phyloP scores from a whole-genome alignment of 2,797 vertebrate genomes.

The Falco berigora region DNA sequence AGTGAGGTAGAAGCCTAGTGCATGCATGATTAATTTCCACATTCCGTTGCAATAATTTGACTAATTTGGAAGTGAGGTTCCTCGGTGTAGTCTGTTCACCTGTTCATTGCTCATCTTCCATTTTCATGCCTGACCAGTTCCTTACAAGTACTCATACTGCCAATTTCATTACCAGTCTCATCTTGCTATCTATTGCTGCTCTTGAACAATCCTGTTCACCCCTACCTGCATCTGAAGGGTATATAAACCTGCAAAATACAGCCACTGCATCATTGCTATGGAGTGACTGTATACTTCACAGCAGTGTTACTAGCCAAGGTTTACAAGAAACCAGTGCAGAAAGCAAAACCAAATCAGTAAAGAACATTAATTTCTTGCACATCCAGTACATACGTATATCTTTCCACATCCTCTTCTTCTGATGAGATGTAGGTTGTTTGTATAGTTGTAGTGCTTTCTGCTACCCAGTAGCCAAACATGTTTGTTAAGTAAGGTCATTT shows the following conservation, averaged over 20 bases:
- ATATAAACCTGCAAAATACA: not conserved
- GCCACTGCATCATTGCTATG: not conserved
- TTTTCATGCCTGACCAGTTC: not conserved
- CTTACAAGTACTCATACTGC: not conserved
- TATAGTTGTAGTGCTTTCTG: not conserved
- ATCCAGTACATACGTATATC: not conserved
- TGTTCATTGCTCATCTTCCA: not conserved
- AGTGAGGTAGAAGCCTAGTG: not conserved
- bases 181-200: not conserved
- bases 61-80: not conserved
- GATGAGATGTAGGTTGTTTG: not conserved
- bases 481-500: not conserved
- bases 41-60: not conserved
- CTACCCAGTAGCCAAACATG: not conserved
- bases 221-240: not conserved
- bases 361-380: not conserved
- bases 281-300: not conserved
- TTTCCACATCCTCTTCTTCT: not conserved
- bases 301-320: not conserved
- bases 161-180: not conserved
- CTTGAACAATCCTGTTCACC: not conserved
- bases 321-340: not conserved
- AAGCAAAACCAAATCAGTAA: not conserved
- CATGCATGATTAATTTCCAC: not conserved
- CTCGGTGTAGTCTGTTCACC: not conserved